phyloP scores from a whole-genome alignment of 2,797 vertebrate species.

The Myotis myotis region DNA sequence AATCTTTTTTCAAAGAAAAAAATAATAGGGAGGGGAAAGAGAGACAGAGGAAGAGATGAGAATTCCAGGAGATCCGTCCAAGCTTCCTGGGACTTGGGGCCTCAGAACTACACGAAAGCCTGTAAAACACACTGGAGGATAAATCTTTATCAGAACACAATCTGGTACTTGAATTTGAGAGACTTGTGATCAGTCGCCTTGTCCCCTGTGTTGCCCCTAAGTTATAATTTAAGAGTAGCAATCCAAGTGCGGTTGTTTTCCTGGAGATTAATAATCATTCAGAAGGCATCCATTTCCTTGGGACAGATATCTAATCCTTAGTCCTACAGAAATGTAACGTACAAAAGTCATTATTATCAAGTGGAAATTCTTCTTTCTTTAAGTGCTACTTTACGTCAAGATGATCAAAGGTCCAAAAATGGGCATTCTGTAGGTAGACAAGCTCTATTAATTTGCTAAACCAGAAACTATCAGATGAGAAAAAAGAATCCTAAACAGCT shows the following conservation, averaged over 20 bases:
- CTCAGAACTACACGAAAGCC: not conserved
- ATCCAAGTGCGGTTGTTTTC: conserved; percentile 50
- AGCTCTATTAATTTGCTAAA: conserved; percentile 22
- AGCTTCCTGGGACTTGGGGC: not conserved
- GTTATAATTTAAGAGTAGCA: conserved; percentile 71
- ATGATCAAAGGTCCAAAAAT: not conserved
- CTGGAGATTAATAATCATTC: conserved; percentile 64
- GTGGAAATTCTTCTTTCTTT: conserved; percentile 16
- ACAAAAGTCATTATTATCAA: not conserved
- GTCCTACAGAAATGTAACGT: conserved; percentile 40
- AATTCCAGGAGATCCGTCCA: not conserved
- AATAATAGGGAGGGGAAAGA: not conserved
- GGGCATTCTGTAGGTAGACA: not conserved
- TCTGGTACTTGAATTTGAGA: conserved; percentile 39
- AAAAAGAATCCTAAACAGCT: not conserved
- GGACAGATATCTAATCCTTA: conserved; percentile 30
- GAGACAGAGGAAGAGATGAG: not conserved
- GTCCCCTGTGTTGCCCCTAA: not conserved
- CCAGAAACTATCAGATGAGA: not conserved
- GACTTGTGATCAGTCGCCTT: not conserved
- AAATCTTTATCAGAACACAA: conserved; percentile 34
- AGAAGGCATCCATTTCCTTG: not conserved
- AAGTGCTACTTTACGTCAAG: conserved; percentile 29
- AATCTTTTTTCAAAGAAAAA: not conserved
- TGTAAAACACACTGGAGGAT: no score